Evolutionary conservation across 2,113 vertebrate species (phyloP), one percentile per base, ranked within the genome.

Genomic region (Paedocypris sp.): DNA sequence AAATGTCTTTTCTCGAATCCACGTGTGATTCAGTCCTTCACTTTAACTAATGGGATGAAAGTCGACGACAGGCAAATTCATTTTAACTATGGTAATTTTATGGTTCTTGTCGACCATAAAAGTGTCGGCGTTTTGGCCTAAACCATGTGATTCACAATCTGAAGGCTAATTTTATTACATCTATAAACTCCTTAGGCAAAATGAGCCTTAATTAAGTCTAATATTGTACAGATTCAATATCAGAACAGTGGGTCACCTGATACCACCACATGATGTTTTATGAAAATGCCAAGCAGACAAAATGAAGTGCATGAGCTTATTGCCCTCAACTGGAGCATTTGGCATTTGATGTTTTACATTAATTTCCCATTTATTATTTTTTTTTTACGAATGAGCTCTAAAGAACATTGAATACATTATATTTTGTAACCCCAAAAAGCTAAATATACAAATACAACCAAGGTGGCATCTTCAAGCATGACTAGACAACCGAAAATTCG

Each of bases 1-100:
- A 22, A 29, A 13, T 16, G 20, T 42, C n/a, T n/a, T n/a, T n/a
- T n/a, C 22, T 19, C 7, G 12, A 47, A 46, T 35, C 33, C 8
- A 46, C 39, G 41, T 19, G 28, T 56, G 43, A 39, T 38, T 68
- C 31, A 43, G n/a, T 28, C 32, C 41, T 26, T 18, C 20, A 26
- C 32, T 39, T 41, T 13, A 38, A 26, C 26, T 39, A 54, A 47
- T 54, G 23, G 28, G 41, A 36, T 52, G 32, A 46, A 23, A 39
- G 52, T 54, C 4, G 13, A 22, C 5, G 16, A 54, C 13, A 13
- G 12, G 62, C 59, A 60, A 43, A 65, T 57, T 66, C 4, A 38
- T 69, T 60, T 48, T 45, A 54, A 50, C 47, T 36, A 64, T 54
- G 47, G 20, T 47, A 45, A 64, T 67, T 66, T 46, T 15, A 67